Evolutionary conservation across 1,140 invertebrate species (phyloP).

Genomic region (Portunus trituberculatus): DNA sequence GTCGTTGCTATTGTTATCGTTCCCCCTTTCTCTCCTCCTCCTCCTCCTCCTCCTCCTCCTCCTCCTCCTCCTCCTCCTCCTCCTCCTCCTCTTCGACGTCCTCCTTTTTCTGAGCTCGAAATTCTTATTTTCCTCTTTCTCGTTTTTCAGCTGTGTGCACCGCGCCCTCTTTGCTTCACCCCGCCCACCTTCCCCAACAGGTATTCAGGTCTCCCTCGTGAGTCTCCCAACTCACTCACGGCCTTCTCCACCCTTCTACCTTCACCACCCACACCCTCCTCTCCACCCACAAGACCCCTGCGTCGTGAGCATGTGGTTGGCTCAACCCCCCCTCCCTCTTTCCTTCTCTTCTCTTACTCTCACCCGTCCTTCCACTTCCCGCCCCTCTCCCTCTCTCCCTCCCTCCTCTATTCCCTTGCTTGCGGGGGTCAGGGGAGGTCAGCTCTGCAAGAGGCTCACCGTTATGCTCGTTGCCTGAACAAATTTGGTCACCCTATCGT

Average conservation of each 20-base stretch:
- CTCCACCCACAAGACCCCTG: not conserved
- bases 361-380: not conserved
- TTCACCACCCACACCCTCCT: not conserved
- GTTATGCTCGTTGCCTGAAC: slow-evolving; percentile 20
- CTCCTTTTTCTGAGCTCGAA: not conserved
- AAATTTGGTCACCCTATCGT: not conserved
- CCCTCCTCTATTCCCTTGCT: not conserved
- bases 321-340: not conserved
- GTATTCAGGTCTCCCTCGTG: not conserved
- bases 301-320: not conserved
- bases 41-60: not conserved
- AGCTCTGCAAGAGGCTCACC: not conserved
- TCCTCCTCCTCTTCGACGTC: not conserved
- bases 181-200: not conserved
- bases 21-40: not conserved
- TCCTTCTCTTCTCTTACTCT: not conserved
- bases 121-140: not conserved
- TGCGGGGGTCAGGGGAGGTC: not conserved
- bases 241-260: not conserved
- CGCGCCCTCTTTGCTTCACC: not conserved
- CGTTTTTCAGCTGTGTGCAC: not conserved
- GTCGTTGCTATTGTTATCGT: not conserved
- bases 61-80: not conserved
- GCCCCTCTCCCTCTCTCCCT: not conserved
- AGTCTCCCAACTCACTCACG: not conserved